These are phyloP conservation scores for Polyommatus icarus DNA, from an alignment of 2,888 invertebrate species.

Conservation along the genomic window DNA sequence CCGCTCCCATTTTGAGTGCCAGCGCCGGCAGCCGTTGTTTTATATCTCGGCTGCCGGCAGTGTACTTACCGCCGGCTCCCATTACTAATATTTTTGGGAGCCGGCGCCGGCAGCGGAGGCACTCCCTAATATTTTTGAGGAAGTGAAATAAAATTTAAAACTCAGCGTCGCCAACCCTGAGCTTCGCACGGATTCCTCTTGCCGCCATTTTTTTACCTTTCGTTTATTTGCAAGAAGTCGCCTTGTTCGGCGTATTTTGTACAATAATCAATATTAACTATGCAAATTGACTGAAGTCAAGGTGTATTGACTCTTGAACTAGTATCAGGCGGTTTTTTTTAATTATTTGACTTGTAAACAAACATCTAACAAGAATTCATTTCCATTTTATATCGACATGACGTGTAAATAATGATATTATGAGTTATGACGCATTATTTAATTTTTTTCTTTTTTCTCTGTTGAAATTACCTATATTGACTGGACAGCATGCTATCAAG, in stretches of 20 bases:
- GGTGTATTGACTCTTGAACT: constrained; percentile 7
- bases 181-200: constrained; percentile 14
- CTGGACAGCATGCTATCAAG: too few species aligned
- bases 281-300: constrained; percentile 3
- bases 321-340: constrained; percentile 15
- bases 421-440: too few species aligned
- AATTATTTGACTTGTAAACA: neutral
- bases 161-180: neutral
- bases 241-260: constrained; percentile 10
- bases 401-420: neutral
- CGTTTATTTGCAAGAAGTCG: constrained; percentile 13
- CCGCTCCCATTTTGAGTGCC: too few species aligned
- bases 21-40: too few species aligned
- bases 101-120: too few species aligned
- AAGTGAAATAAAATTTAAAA: neutral
- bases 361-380: neutral
- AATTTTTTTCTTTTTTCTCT: too few species aligned
- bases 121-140: too few species aligned
- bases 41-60: too few species aligned
- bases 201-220: constrained; percentile 7
- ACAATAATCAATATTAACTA: constrained; percentile 11
- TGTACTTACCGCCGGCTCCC: too few species aligned
- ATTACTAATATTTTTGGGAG: too few species aligned
- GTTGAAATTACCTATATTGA: too few species aligned
- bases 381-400: neutral